phyloP scores from a whole-genome alignment of 2,113 vertebrate species.

The Cardinalis cardinalis region DNA sequence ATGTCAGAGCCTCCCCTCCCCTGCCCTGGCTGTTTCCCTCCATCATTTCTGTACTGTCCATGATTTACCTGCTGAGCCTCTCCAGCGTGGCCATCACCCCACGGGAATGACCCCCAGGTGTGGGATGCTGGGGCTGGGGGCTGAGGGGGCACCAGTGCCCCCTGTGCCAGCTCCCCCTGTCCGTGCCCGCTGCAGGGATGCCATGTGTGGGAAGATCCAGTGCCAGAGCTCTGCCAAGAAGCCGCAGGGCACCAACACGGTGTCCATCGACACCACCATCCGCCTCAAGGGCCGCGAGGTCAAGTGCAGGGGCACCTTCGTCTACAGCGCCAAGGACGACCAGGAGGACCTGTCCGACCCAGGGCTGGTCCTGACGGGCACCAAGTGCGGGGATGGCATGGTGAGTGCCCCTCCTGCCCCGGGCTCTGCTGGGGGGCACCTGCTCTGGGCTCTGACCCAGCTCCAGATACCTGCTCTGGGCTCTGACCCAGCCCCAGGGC shows the following conservation, averaged over 20 bases:
- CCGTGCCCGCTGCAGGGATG: slow-evolving; percentile 74
- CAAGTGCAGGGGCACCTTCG: slow-evolving; percentile 84
- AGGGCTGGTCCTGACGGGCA: slow-evolving; percentile 88
- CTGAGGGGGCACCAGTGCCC: fast-evolving
- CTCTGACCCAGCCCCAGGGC: neutral
- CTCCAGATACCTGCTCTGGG: no score
- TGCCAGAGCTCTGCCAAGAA: slow-evolving; percentile 88
- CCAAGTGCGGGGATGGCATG: slow-evolving; percentile 89
- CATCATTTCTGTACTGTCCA: neutral
- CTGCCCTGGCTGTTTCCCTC: neutral
- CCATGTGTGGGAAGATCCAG: slow-evolving; percentile 92
- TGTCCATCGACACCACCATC: slow-evolving; percentile 87
- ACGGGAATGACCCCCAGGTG: neutral
- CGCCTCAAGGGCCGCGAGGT: slow-evolving; percentile 76
- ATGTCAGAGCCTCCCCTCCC: fast-evolving
- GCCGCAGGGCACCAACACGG: slow-evolving; percentile 79
- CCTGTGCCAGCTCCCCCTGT: neutral
- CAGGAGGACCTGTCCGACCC: slow-evolving; percentile 84
- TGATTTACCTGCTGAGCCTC: neutral
- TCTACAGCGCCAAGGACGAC: slow-evolving; percentile 80
- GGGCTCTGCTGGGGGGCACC: neutral
- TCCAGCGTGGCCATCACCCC: neutral
- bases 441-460: no score
- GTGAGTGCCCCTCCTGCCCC: slow-evolving; percentile 58
- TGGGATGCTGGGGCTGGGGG: neutral